A percentile compares a stretch with the other conserved stretches of the same genome.
These are phyloP conservation scores for Phymanthus crucifer DNA, from an alignment of 92 coral and sea anemone genomes.

Conservation along the genomic window DNA sequence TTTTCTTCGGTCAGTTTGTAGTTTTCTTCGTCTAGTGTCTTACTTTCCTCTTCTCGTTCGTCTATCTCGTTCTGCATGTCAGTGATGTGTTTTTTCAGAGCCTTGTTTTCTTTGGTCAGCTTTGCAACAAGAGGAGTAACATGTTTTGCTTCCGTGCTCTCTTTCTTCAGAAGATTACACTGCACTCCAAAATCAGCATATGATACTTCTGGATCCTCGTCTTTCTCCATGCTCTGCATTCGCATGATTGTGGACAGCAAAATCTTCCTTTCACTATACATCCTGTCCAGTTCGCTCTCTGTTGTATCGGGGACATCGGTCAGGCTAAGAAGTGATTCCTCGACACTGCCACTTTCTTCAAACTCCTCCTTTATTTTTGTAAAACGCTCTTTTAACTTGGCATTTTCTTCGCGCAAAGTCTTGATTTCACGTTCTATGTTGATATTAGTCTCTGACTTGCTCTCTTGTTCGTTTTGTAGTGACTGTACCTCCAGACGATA, in stretches of 20 bases:
- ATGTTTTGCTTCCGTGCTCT: constrained; percentile 39
- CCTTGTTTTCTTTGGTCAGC: constrained; percentile 51
- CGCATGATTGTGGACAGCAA: constrained; percentile 72
- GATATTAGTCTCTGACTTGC: constrained; percentile 20
- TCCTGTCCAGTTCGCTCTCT: constrained; percentile 56
- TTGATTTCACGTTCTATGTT: constrained; percentile 69
- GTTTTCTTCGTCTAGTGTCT: constrained; percentile 84
- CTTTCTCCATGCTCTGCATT: constrained; percentile 61
- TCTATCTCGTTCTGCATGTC: constrained; percentile 62
- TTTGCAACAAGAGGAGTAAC: constrained; percentile 41
- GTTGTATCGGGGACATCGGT: constrained; percentile 40
- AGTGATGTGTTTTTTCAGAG: constrained; percentile 51
- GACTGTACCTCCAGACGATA: constrained; percentile 70
- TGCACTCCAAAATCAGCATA: constrained; percentile 66
- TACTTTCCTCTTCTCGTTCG: constrained; percentile 75
- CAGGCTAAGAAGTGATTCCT: constrained; percentile 49
- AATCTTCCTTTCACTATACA: constrained; percentile 74
- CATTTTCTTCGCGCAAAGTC: constrained; percentile 51
- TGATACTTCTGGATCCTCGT: constrained; percentile 23
- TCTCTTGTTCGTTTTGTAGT: constrained; percentile 42
- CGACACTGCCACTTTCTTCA: constrained; percentile 55
- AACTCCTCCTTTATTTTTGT: constrained; percentile 50
- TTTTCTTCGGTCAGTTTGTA: constrained; percentile 84
- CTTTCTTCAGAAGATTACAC: constrained; percentile 51
- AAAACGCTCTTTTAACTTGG: constrained; percentile 57